Evolutionary conservation across 2,797 vertebrate species (phyloP).

Genomic region (Iguana delicatissima): DNA sequence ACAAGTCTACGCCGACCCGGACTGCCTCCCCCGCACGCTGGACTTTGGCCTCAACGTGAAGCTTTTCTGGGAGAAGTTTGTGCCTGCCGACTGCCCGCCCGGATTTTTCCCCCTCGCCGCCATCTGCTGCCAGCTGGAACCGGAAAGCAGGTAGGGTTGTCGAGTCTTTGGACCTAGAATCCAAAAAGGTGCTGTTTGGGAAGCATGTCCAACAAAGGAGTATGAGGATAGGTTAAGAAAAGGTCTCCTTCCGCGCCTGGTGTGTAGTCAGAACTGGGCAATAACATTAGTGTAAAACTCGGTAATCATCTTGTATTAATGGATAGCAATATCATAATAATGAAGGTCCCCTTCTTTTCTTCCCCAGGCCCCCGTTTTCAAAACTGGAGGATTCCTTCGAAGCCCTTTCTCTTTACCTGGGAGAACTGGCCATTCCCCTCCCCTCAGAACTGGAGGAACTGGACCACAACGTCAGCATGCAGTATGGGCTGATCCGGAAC

Average conservation of each 20-base stretch:
- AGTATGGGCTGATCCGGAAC: conserved; percentile 84
- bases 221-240: too few species aligned
- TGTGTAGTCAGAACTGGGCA: too few species aligned
- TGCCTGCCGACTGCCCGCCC: conserved; percentile 92
- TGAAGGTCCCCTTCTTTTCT: neutral
- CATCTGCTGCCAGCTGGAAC: conserved; percentile 92
- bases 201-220: too few species aligned
- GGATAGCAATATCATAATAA: too few species aligned
- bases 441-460: conserved; percentile 94
- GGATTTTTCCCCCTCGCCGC: conserved; percentile 94
- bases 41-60: conserved; percentile 96
- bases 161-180: too few species aligned
- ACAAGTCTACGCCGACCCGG: conserved; percentile 95
- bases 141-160: conserved; percentile 89
- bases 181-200: too few species aligned
- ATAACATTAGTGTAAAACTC: too few species aligned
- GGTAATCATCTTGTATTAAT: too few species aligned
- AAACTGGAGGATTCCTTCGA: conserved; percentile 96
- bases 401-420: conserved; percentile 90
- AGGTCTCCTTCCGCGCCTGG: too few species aligned
- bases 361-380: conserved; percentile 89
- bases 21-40: conserved; percentile 94
- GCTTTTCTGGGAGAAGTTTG: conserved; percentile 96
- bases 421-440: conserved; percentile 93
- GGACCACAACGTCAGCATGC: conserved; percentile 86